Conservation (phyloP, 2,888 invertebrate genomes). For the Drosophila helvetica region DNA sequence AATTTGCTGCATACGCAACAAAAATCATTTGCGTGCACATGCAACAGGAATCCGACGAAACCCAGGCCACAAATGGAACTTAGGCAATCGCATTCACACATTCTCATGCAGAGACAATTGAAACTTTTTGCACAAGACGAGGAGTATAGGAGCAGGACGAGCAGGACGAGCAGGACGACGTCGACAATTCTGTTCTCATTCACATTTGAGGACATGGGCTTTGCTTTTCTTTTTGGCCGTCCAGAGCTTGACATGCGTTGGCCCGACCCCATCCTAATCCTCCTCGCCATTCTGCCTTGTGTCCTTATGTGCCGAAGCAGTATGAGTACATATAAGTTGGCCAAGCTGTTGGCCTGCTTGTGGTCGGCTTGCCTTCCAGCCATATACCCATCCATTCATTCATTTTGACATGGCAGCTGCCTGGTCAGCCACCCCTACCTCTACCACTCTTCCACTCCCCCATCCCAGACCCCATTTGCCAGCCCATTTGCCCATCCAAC, state of each 20-base stretch:
- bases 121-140: constrained; percentile 65
- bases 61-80: constrained; percentile 45
- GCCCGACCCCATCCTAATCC: constrained; percentile 14
- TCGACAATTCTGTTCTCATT: constrained; percentile 48
- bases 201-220: constrained; percentile 55
- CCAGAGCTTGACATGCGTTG: constrained; percentile 41
- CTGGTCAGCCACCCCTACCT: constrained; percentile 37
- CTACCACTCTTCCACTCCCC: not conserved
- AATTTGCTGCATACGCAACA: constrained; percentile 48
- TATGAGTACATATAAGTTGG: constrained; percentile 39
- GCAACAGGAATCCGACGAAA: constrained; percentile 52
- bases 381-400: constrained; percentile 64
- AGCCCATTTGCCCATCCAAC: constrained; percentile 28
- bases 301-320: constrained; percentile 35
- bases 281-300: constrained; percentile 9
- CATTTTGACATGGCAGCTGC: constrained; percentile 69
- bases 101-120: constrained; percentile 74
- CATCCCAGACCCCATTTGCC: not conserved
- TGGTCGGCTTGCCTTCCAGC: constrained; percentile 43
- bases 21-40: constrained; percentile 69
- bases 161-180: constrained; percentile 9
- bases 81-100: constrained; percentile 72
- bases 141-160: constrained; percentile 13
- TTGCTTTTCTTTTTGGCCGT: constrained; percentile 52
- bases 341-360: constrained; percentile 58